These are phyloP conservation scores for Portunus trituberculatus DNA, from an alignment of 1,140 invertebrate species.

Conservation along the genomic window DNA sequence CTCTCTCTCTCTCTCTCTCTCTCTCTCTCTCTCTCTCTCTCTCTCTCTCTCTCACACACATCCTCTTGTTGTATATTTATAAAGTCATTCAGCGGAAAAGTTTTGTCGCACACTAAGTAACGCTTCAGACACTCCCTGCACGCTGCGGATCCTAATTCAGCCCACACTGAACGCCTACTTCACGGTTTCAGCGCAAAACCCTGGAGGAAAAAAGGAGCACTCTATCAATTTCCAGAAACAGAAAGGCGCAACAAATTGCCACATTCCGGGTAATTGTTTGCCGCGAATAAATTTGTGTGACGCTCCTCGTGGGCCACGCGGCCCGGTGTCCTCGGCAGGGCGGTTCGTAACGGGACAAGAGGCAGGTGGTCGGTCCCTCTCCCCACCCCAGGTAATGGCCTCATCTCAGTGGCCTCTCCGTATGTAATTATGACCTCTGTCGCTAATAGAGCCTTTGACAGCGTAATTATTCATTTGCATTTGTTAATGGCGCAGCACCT, in stretches of 20 bases:
- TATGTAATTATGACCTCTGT: constrained; percentile 14
- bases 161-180: too few species aligned
- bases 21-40: not conserved
- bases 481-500: not conserved
- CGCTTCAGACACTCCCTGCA: too few species aligned
- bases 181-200: too few species aligned
- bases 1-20: not conserved
- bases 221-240: too few species aligned
- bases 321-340: not conserved
- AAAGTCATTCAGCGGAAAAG: too few species aligned
- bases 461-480: constrained; percentile 13
- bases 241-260: too few species aligned
- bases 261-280: too few species aligned
- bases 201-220: too few species aligned
- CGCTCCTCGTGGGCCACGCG: too few species aligned
- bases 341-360: not conserved
- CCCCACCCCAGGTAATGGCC: not conserved
- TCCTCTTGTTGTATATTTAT: not conserved
- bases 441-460: constrained; percentile 11
- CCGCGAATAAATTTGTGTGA: too few species aligned
- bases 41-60: not conserved
- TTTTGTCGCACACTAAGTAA: too few species aligned
- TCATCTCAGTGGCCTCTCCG: constrained; percentile 6
- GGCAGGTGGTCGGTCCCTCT: not conserved
- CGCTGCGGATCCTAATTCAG: too few species aligned